Conservation (phyloP, 2,797 vertebrate species). For the Protosalanx chinensis region DNA sequence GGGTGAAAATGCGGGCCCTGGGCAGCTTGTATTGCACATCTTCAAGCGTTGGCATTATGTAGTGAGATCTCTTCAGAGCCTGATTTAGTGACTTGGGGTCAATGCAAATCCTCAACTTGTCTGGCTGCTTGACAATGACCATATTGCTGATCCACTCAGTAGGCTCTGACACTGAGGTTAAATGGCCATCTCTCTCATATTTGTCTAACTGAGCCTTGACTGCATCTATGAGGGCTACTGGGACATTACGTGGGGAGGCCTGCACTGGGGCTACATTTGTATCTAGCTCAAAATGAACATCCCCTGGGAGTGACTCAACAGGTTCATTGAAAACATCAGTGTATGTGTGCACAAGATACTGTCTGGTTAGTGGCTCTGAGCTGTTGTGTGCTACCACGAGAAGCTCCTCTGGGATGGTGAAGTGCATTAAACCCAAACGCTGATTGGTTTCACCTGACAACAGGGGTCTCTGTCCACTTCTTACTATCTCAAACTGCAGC, state of each 20-base stretch:
- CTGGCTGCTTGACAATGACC: conserved; percentile 22
- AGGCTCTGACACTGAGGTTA: conserved; percentile 2
- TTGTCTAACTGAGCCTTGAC: conserved; percentile 32
- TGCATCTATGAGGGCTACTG: conserved; percentile 21
- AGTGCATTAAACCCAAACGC: conserved; percentile 14
- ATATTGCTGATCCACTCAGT: conserved; percentile 32
- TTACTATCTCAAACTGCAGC: conserved; percentile 25
- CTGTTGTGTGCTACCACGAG: not conserved
- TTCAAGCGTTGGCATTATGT: conserved; percentile 31
- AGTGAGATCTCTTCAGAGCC: conserved; percentile 27
- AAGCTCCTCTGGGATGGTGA: conserved; percentile 28
- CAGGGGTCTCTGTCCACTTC: conserved; percentile 17
- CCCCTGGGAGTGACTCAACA: conserved; percentile 21
- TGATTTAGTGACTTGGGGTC: conserved; percentile 31
- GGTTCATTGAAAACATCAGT: conserved; percentile 19
- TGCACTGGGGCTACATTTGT: conserved; percentile 17
- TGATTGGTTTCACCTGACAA: conserved; percentile 23
- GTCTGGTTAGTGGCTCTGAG: not conserved
- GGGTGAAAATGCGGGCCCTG: conserved; percentile 18
- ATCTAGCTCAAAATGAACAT: conserved; percentile 23
- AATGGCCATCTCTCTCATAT: conserved; percentile 4
- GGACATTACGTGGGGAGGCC: conserved; percentile 21
- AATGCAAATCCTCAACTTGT: conserved; percentile 27
- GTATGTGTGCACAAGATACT: conserved; percentile 1
- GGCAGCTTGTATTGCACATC: conserved; percentile 30